Percentiles rank a stretch among this genome's conserved stretches.
phyloP scores from a whole-genome alignment of 2,797 vertebrate species.

The Xenentodon cancila region DNA sequence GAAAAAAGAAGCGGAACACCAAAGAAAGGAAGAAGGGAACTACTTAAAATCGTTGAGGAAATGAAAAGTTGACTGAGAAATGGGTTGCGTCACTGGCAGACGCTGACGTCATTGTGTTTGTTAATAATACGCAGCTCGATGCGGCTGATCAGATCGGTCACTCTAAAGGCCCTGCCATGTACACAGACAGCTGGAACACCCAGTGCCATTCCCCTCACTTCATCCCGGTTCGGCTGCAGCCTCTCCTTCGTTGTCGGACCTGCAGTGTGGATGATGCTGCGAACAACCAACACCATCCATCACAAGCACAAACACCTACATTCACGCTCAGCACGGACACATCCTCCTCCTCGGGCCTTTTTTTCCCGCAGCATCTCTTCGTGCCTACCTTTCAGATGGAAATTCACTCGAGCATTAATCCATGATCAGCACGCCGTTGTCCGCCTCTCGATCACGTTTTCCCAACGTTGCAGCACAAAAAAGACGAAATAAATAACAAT shows the following conservation, averaged over 20 bases:
- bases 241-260: no score
- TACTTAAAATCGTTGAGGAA: neutral
- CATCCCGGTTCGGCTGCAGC: slow-evolving; percentile 3
- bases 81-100: slow-evolving; percentile 68
- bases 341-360: slow-evolving; percentile 22
- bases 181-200: slow-evolving; percentile 60
- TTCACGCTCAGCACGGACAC: slow-evolving; percentile 21
- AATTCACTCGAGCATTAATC: slow-evolving; percentile 72
- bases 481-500: slow-evolving; percentile 57
- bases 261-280: slow-evolving; percentile 53
- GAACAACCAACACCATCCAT: slow-evolving; percentile 40
- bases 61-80: slow-evolving; percentile 5
- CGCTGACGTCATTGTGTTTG: slow-evolving; percentile 74
- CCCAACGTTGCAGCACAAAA: slow-evolving; percentile 49
- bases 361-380: slow-evolving; percentile 42
- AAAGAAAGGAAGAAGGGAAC: neutral
- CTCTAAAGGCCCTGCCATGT: slow-evolving; percentile 34
- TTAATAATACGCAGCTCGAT: slow-evolving; percentile 74
- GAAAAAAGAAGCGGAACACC: neutral
- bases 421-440: slow-evolving; percentile 65
- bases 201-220: slow-evolving; percentile 15
- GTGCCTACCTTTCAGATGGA: slow-evolving; percentile 71
- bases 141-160: slow-evolving; percentile 62
- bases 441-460: slow-evolving; percentile 62
- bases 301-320: slow-evolving; percentile 24